These are phyloP conservation scores for Nothocercus julius DNA, from an alignment of 2,113 vertebrate genomes.

Conservation along the genomic window DNA sequence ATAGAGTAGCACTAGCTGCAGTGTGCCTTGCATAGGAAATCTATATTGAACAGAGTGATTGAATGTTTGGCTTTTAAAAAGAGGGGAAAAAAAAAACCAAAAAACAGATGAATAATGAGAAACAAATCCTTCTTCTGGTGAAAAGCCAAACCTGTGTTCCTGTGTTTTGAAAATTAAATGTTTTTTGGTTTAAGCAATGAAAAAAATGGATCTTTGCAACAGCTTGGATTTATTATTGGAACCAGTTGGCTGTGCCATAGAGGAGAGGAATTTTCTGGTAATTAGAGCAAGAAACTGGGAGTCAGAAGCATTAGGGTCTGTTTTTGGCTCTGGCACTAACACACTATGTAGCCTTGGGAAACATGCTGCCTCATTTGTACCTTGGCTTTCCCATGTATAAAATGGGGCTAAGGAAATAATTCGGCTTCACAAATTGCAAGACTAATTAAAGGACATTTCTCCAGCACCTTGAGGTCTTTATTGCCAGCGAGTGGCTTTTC, in stretches of 20 bases:
- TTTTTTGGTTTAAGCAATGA: neutral
- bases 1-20: neutral
- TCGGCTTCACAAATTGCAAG: neutral
- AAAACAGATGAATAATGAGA: neutral
- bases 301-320: neutral
- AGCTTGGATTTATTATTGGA: slow-evolving; percentile 57
- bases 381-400: neutral
- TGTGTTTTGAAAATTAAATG: slow-evolving; percentile 46
- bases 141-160: slow-evolving; percentile 43
- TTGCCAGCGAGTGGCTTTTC: neutral
- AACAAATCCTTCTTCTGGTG: slow-evolving; percentile 15
- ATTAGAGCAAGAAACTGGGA: slow-evolving; percentile 8
- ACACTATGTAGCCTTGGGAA: neutral
- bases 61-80: slow-evolving; percentile 34
- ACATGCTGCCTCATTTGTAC: neutral
- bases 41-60: neutral
- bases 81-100: neutral
- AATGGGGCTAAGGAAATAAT: neutral
- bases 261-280: slow-evolving; percentile 43
- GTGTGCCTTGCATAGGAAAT: neutral
- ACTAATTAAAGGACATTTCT: neutral
- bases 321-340: neutral
- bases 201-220: slow-evolving; percentile 42
- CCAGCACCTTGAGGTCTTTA: neutral
- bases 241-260: slow-evolving; percentile 41